Conservation (phyloP, 2,797 vertebrate species). For the Halcyon chelicuti region DNA sequence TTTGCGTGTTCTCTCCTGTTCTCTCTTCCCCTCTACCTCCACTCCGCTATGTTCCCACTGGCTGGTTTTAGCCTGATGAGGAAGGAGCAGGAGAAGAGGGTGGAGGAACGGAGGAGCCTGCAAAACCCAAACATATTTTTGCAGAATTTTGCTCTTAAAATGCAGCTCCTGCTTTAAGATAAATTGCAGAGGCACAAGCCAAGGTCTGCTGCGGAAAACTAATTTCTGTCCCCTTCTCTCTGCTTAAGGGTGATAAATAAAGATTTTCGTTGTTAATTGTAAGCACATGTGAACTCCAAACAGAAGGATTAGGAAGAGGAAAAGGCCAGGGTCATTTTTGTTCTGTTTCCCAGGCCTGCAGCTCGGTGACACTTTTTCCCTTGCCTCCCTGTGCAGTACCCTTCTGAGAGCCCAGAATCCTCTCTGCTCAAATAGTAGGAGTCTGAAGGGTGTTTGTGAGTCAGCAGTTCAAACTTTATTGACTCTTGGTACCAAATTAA, state of each 20-base stretch:
- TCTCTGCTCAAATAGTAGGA: background rate
- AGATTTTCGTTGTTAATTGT: constrained; percentile 44
- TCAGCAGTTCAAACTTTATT: constrained; percentile 9
- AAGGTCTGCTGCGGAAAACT: background rate
- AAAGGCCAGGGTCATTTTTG: background rate
- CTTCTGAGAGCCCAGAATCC: background rate
- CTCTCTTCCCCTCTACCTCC: background rate
- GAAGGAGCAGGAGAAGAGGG: background rate
- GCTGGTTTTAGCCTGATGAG: background rate
- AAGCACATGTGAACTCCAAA: constrained; percentile 47
- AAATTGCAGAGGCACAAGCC: background rate
- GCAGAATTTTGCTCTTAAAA: background rate
- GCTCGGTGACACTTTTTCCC: background rate
- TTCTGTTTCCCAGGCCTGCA: constrained; percentile 48
- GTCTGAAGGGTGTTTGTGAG: constrained; percentile 42
- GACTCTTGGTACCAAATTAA: background rate
- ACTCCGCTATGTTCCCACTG: background rate
- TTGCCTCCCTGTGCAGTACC: background rate
- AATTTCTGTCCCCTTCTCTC: constrained; percentile 30
- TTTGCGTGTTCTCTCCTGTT: background rate
- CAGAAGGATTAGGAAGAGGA: background rate
- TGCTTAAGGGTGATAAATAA: constrained; percentile 38
- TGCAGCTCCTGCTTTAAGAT: background rate
- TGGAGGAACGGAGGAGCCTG: background rate
- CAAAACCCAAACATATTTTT: background rate